These are phyloP conservation scores for Orchesella flavescens DNA, from an alignment of 2,888 invertebrate species.

Conservation along the genomic window DNA sequence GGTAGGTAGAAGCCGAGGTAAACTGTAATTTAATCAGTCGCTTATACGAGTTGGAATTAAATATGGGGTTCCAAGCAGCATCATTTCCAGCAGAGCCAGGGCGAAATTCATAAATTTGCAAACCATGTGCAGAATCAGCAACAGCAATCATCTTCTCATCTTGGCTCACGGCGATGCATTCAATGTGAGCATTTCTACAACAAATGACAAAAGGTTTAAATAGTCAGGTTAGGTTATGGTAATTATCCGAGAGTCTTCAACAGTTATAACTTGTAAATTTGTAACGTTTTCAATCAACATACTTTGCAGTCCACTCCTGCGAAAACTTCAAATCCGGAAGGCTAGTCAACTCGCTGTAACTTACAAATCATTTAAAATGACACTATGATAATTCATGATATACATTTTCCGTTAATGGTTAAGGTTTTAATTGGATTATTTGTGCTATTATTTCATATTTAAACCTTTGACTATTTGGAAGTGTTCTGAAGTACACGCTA, in stretches of 20 bases:
- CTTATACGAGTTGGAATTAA: neutral
- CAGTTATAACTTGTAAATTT: too few relatives aligned
- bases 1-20: neutral
- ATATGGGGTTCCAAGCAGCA: neutral
- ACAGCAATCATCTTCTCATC: constrained; percentile 17
- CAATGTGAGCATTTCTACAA: constrained; percentile 18
- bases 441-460: neutral
- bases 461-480: neutral
- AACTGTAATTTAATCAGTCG: constrained; percentile 28
- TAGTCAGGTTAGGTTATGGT: neutral
- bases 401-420: neutral
- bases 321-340: neutral
- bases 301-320: neutral
- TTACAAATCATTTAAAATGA: neutral
- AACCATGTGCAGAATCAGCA: constrained; percentile 17
- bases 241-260: too few relatives aligned
- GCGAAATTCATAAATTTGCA: neutral
- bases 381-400: too few relatives aligned
- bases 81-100: neutral
- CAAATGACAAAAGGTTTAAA: too few relatives aligned
- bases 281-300: neutral
- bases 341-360: neutral
- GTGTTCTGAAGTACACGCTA: neutral
- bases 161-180: constrained; percentile 30
- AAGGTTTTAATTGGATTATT: neutral